These are phyloP conservation scores for Protonemura montana DNA, from an alignment of 2,888 invertebrate species.

Conservation along the genomic window DNA sequence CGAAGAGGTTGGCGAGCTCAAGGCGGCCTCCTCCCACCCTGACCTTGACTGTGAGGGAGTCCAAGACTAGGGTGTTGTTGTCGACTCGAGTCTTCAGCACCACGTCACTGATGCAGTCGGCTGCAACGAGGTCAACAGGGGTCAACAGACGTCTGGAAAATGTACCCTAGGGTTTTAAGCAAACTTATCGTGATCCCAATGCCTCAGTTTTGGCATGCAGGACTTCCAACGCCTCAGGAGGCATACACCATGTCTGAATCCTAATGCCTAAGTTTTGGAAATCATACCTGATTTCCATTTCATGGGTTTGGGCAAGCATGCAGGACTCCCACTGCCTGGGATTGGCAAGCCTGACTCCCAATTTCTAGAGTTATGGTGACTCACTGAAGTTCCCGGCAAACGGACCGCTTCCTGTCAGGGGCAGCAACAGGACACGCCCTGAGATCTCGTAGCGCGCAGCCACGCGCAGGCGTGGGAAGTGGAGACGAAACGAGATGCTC, in stretches of 20 bases:
- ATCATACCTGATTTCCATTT: too few species aligned
- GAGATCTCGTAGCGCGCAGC: conserved; percentile 74
- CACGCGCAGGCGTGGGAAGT: conserved; percentile 67
- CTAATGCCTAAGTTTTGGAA: too few species aligned
- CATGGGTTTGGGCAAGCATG: too few species aligned
- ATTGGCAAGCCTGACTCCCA: too few species aligned
- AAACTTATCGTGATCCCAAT: too few species aligned
- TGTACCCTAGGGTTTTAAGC: too few species aligned
- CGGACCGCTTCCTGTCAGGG: conserved; percentile 70
- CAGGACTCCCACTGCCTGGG: too few species aligned
- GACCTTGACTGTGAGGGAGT: conserved; percentile 66
- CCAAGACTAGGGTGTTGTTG: conserved; percentile 66
- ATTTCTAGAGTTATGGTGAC: too few species aligned
- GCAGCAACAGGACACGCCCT: conserved; percentile 69
- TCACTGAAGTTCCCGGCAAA: conserved; percentile 73
- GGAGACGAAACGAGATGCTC: conserved; percentile 68
- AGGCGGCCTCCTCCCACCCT: conserved; percentile 68
- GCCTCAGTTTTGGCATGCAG: too few species aligned
- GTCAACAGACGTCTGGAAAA: background rate
- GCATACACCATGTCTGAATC: too few species aligned
- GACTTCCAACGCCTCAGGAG: too few species aligned
- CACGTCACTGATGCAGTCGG: conserved; percentile 71
- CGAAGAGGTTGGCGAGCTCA: conserved; percentile 72
- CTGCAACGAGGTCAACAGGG: conserved; percentile 59
- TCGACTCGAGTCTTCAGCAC: conserved; percentile 69